A percentile compares a stretch with the other conserved stretches of the same genome.
phyloP scores from a whole-genome alignment of 2,888 invertebrate species.

The Eumacrocentrus americanus region DNA sequence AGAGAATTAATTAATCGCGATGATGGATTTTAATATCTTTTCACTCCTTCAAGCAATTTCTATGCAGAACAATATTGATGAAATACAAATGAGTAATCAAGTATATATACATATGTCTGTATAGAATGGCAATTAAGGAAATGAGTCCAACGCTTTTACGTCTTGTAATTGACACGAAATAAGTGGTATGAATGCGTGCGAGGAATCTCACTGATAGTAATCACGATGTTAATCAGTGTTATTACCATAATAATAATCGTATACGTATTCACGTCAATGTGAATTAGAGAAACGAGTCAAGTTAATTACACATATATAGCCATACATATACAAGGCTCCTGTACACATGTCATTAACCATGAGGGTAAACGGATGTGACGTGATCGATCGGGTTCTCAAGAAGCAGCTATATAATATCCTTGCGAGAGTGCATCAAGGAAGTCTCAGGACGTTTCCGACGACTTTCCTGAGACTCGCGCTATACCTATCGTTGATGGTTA shows the following conservation, averaged over 20 bases:
- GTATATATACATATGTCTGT: conserved; percentile 1
- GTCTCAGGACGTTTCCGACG: conserved; percentile 3
- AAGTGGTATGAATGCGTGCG: conserved; percentile 14
- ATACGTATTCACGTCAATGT: conserved; percentile 9
- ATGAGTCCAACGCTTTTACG: conserved; percentile 21
- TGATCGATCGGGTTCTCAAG: conserved; percentile 4
- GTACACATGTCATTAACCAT: conserved; percentile 1
- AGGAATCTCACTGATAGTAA: conserved; percentile 13
- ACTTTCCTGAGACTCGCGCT: not conserved
- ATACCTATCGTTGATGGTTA: not conserved
- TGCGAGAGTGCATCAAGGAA: not conserved
- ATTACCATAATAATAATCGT: conserved; percentile 22
- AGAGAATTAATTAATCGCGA: too few relatives aligned
- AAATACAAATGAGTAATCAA: not conserved
- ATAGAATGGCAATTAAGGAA: conserved; percentile 14
- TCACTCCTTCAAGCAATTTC: too few relatives aligned
- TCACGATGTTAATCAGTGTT: conserved; percentile 16
- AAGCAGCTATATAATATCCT: not conserved
- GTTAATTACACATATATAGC: conserved; percentile 6
- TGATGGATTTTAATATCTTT: too few relatives aligned
- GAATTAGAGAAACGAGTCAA: conserved; percentile 18
- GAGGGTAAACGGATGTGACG: conserved; percentile 10
- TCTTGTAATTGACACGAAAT: conserved; percentile 21
- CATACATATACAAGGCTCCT: not conserved
- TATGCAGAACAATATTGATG: not conserved